Percentiles rank a stretch among this genome's conserved stretches.
Evolutionary conservation across 2,797 vertebrate species (phyloP).

Genomic region (Gymnopithys bicolor): DNA sequence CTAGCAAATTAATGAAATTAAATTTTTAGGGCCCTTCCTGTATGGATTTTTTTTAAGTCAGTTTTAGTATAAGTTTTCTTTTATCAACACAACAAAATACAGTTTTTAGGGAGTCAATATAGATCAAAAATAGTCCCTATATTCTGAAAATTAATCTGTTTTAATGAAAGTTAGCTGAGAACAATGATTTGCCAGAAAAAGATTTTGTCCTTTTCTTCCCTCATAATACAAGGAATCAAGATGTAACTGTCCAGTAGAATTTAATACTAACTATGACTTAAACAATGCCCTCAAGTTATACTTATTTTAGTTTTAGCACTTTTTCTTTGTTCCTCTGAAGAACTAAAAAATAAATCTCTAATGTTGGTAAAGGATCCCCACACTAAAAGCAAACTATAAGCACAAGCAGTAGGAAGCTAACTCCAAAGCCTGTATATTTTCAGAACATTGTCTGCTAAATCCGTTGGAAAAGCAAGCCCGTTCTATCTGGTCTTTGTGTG

Average conservation of each 20-base stretch:
- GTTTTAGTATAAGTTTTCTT: neutral
- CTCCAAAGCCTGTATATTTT: neutral
- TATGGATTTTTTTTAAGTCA: neutral
- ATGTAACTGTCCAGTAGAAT: neutral
- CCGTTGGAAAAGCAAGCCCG: neutral
- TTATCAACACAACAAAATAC: neutral
- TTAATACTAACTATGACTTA: accelerated
- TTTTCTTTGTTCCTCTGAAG: neutral
- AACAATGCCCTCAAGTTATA: neutral
- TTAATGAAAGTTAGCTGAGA: neutral
- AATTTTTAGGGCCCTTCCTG: accelerated
- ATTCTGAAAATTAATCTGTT: neutral
- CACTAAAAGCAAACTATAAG: neutral
- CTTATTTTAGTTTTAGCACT: neutral
- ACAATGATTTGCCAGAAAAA: neutral
- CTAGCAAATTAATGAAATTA: neutral
- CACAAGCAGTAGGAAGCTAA: neutral
- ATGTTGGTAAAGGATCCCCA: neutral
- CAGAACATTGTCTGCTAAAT: neutral
- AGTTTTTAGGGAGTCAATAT: neutral
- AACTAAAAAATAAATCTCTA: neutral
- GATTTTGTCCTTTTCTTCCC: neutral
- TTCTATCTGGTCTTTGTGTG: neutral
- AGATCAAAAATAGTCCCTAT: neutral
- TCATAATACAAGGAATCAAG: neutral